Conservation (phyloP, 1,140 invertebrate genomes). For the Thaumatotibia leucotreta region DNA sequence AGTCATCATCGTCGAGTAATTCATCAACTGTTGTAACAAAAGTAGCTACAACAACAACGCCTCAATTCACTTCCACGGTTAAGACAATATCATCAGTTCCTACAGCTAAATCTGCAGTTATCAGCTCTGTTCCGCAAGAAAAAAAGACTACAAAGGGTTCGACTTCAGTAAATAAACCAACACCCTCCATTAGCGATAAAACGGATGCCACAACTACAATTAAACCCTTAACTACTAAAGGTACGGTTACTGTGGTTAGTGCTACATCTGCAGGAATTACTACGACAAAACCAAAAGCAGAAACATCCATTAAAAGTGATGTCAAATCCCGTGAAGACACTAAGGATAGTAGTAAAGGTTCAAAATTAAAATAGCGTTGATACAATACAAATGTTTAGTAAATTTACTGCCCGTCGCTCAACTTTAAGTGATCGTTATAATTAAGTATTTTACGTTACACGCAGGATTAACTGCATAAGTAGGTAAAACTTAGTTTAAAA, state of each 20-base stretch:
- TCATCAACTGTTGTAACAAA: background rate
- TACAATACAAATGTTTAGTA: conserved; percentile 17
- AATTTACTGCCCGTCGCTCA: conserved; percentile 27
- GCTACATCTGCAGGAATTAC: background rate
- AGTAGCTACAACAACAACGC: background rate
- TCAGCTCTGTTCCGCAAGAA: background rate
- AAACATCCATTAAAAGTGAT: conserved; percentile 25
- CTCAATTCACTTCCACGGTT: background rate
- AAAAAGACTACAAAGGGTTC: background rate
- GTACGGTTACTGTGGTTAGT: background rate
- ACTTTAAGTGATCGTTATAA: conserved; percentile 22
- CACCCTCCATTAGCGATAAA: background rate
- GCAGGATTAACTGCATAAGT: background rate
- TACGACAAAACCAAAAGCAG: background rate
- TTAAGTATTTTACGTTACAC: background rate
- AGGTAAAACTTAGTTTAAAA: background rate
- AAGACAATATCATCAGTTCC: background rate
- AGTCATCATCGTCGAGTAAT: background rate
- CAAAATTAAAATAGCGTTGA: conserved; percentile 21
- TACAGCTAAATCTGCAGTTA: background rate
- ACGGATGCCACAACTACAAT: background rate
- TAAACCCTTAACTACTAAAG: background rate
- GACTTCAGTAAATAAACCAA: background rate
- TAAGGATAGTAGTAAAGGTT: conserved; percentile 34
- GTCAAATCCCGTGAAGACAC: conserved; percentile 23